phyloP scores from a whole-genome alignment of 2,113 vertebrate genomes.

The Myotis davidii region DNA sequence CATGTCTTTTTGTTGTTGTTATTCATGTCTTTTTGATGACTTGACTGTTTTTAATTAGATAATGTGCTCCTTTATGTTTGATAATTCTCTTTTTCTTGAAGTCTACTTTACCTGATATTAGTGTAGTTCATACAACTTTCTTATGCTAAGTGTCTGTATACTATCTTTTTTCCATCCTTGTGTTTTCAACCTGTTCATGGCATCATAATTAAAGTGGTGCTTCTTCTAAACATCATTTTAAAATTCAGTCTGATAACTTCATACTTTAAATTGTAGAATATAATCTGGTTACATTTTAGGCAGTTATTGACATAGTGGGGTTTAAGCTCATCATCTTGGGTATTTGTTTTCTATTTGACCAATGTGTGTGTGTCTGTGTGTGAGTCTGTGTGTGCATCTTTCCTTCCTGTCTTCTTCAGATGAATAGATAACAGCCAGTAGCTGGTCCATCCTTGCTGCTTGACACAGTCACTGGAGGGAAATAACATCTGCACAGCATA shows the following conservation, averaged over 20 bases:
- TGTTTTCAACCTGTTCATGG: neutral
- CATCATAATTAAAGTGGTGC: neutral
- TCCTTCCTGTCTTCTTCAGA: neutral
- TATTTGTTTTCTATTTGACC: neutral
- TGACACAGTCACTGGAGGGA: too few species aligned
- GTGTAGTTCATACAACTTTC: neutral
- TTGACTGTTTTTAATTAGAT: neutral
- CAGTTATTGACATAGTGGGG: neutral
- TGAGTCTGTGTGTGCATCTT: neutral
- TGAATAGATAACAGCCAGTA: neutral
- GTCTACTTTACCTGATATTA: neutral
- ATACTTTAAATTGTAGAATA: neutral
- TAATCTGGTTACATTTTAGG: neutral
- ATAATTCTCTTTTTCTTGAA: neutral
- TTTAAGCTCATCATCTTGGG: neutral
- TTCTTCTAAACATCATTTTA: neutral
- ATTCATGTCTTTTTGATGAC: neutral
- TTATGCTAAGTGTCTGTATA: neutral
- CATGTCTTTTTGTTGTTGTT: neutral
- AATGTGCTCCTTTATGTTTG: neutral
- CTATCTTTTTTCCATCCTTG: neutral
- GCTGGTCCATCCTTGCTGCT: too few species aligned
- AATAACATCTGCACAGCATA: too few species aligned
- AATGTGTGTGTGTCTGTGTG: neutral
- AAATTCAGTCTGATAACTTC: neutral